phyloP scores from a whole-genome alignment of 2,113 vertebrate species.

The Sinocyclocheilus rhinocerous region DNA sequence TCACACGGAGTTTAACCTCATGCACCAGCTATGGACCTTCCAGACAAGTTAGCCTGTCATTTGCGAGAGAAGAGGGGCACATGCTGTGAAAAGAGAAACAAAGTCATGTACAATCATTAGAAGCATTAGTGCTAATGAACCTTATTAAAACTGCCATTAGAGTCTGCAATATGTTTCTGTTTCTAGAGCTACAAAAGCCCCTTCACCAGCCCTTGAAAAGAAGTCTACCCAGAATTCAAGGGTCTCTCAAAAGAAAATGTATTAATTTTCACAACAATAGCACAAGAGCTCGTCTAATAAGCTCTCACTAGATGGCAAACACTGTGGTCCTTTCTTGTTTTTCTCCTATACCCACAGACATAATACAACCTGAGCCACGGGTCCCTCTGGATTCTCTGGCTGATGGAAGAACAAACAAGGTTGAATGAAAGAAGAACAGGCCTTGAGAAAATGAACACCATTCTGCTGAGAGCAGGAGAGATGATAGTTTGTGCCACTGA shows the following conservation, averaged over 20 bases:
- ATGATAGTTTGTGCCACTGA: conserved; percentile 25
- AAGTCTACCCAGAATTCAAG: not conserved
- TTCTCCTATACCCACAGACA: conserved; percentile 8
- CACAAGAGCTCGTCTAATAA: conserved; percentile 13
- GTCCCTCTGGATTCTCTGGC: conserved; percentile 21
- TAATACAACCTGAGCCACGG: conserved; percentile 41
- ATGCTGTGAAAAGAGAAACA: not conserved
- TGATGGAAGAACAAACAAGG: conserved; percentile 47
- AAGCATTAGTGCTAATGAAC: conserved; percentile 18
- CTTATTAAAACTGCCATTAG: conserved; percentile 4
- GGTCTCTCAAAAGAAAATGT: conserved; percentile 18
- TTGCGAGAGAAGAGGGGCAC: not conserved
- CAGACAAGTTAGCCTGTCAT: not conserved
- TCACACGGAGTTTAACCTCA: not conserved
- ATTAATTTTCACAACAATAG: conserved; percentile 13
- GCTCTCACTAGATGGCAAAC: conserved; percentile 37
- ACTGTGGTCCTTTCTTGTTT: conserved; percentile 26
- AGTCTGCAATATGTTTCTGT: not conserved
- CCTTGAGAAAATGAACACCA: not conserved
- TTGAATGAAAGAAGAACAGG: conserved; percentile 40
- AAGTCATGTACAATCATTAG: conserved; percentile 3
- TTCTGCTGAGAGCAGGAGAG: not conserved
- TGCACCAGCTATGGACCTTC: not conserved
- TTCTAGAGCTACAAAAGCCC: not conserved
- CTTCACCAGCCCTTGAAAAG: not conserved